phyloP scores from a whole-genome alignment of 2,113 vertebrate species.

The Eurystomus gularis region DNA sequence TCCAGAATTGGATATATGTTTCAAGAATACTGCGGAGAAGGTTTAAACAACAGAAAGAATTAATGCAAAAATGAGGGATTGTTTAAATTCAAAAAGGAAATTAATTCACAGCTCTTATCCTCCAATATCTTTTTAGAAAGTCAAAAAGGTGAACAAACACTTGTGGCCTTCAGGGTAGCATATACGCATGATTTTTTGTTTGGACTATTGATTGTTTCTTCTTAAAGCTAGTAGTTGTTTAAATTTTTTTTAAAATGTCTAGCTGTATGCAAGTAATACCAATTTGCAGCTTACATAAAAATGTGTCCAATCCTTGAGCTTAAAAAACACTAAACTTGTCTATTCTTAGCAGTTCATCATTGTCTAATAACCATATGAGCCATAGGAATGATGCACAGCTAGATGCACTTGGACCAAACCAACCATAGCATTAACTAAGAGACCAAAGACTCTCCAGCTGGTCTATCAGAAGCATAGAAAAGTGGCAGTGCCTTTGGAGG shows the following conservation, averaged over 20 bases:
- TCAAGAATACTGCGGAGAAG: not conserved
- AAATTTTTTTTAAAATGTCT: not conserved
- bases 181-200: not conserved
- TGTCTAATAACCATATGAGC: not conserved
- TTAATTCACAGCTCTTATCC: not conserved
- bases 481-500: not conserved
- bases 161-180: not conserved
- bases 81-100: not conserved
- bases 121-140: not conserved
- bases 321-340: not conserved
- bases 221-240: not conserved
- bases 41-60: not conserved
- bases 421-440: not conserved
- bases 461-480: not conserved
- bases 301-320: fast-evolving
- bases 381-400: not conserved
- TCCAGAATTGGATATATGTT: not conserved
- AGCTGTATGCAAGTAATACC: not conserved
- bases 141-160: not conserved
- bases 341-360: not conserved
- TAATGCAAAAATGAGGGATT: not conserved
- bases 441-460: not conserved
- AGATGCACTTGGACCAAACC: not conserved
- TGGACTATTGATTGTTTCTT: not conserved
- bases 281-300: not conserved